These are phyloP conservation scores for Dioctria linearis DNA, from an alignment of 2,888 invertebrate genomes.

Conservation along the genomic window DNA sequence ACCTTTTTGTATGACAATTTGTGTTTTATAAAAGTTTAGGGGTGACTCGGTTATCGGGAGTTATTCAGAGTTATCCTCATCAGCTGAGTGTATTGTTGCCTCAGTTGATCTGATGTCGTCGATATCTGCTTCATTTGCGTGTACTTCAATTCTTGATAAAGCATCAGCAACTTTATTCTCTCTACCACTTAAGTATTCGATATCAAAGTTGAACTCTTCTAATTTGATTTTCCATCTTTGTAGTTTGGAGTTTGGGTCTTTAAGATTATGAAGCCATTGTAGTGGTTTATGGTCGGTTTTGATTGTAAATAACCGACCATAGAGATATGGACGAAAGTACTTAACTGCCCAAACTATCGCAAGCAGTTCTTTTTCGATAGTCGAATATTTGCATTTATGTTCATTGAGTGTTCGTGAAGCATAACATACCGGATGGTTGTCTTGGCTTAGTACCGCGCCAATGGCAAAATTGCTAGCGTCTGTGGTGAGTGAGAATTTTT, in stretches of 20 bases:
- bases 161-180: no score
- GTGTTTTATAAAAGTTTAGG: constrained; percentile 50
- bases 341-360: constrained; percentile 48
- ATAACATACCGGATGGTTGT: constrained; percentile 36
- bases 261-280: constrained; percentile 64
- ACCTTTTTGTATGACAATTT: no score
- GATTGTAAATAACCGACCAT: neutral
- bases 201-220: constrained; percentile 18
- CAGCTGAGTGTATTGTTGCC: no score
- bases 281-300: constrained; percentile 61
- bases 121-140: no score
- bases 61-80: constrained; percentile 53
- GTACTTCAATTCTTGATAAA: no score
- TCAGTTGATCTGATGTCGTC: no score
- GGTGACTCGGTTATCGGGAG: constrained; percentile 54
- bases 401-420: constrained; percentile 38
- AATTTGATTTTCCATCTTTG: constrained; percentile 65
- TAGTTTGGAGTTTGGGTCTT: constrained; percentile 60
- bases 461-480: constrained; percentile 46
- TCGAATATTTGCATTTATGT: constrained; percentile 17
- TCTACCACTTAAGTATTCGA: no score
- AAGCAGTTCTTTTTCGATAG: constrained; percentile 45
- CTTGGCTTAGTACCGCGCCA: constrained; percentile 45
- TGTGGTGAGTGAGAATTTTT: constrained; percentile 47
- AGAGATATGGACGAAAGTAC: constrained; percentile 32